Conservation (phyloP, 1,140 invertebrate species). For the Drosophila varians region DNA sequence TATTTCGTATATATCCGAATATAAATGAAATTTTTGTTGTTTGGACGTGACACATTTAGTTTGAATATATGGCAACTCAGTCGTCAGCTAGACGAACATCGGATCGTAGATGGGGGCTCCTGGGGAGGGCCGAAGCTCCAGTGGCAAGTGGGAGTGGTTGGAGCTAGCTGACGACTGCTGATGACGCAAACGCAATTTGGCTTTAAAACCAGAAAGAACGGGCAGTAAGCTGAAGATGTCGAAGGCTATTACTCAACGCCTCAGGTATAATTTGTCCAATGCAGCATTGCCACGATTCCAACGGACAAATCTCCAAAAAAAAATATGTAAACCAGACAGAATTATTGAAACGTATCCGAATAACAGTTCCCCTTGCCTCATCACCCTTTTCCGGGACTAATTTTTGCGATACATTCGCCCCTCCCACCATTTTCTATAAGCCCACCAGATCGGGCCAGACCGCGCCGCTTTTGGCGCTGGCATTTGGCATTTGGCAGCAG, state of each 20-base stretch:
- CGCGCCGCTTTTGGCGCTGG: slow-evolving; percentile 16
- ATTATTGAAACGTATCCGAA: too few species aligned
- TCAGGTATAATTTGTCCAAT: slow-evolving; percentile 9
- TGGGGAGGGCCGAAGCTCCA: too few species aligned
- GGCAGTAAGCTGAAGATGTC: slow-evolving; percentile 16
- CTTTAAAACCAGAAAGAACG: slow-evolving; percentile 25
- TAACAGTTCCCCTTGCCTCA: too few species aligned
- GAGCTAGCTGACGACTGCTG: slow-evolving; percentile 20
- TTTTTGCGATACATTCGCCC: slow-evolving; percentile 45
- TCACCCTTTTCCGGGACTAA: slow-evolving; percentile 1
- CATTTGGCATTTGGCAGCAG: slow-evolving; percentile 11
- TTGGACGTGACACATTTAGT: slow-evolving; percentile 81
- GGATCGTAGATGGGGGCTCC: too few species aligned
- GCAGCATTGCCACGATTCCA: too few species aligned
- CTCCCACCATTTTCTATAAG: not conserved
- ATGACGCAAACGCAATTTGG: slow-evolving; percentile 52
- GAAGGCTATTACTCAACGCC: not conserved
- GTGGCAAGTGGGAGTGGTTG: slow-evolving; percentile 1
- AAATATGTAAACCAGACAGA: too few species aligned
- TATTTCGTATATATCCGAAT: slow-evolving; percentile 68
- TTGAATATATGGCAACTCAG: slow-evolving; percentile 72
- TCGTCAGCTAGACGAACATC: slow-evolving; percentile 63
- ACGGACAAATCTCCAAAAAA: too few species aligned
- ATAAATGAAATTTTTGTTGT: slow-evolving; percentile 82
- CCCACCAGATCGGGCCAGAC: not conserved